Evolutionary conservation across 2,113 vertebrate genomes (phyloP).

Genomic region (Antennarius striatus): DNA sequence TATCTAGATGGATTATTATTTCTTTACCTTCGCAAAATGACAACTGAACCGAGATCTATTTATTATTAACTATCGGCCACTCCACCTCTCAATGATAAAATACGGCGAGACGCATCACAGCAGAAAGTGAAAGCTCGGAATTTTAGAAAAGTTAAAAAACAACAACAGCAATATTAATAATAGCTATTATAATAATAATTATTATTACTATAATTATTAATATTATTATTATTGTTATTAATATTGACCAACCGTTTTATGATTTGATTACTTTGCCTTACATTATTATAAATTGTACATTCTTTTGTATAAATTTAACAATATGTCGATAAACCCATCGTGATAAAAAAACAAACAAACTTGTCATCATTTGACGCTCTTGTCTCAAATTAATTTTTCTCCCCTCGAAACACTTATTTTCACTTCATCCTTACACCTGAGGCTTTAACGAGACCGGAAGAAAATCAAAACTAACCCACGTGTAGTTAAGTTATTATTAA

Average conservation of each 20-base stretch:
- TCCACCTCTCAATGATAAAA: conserved; percentile 33
- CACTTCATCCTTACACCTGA: conserved; percentile 49
- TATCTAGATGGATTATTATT: conserved; percentile 76
- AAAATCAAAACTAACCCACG: conserved; percentile 86
- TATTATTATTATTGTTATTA: no score
- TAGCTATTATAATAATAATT: not conserved
- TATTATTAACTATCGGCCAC: conserved; percentile 76
- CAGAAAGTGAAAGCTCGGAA: conserved; percentile 21
- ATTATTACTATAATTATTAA: not conserved
- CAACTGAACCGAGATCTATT: conserved; percentile 71
- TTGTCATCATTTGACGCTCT: not conserved
- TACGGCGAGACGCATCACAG: not conserved
- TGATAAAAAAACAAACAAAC: not conserved
- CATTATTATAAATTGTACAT: no score
- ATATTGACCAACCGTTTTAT: no score
- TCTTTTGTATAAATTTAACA: no score
- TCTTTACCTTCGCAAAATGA: conserved; percentile 76
- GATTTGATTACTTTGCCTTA: no score
- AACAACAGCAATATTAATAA: not conserved
- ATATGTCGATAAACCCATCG: no score
- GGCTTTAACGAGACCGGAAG: conserved; percentile 28
- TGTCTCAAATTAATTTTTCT: conserved; percentile 4
- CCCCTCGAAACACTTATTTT: conserved; percentile 3
- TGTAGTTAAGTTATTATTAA: conserved; percentile 92
- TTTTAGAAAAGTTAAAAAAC: not conserved